Conservation (phyloP, 2,888 invertebrate genomes). For the Prostheceraeus crozeri region DNA sequence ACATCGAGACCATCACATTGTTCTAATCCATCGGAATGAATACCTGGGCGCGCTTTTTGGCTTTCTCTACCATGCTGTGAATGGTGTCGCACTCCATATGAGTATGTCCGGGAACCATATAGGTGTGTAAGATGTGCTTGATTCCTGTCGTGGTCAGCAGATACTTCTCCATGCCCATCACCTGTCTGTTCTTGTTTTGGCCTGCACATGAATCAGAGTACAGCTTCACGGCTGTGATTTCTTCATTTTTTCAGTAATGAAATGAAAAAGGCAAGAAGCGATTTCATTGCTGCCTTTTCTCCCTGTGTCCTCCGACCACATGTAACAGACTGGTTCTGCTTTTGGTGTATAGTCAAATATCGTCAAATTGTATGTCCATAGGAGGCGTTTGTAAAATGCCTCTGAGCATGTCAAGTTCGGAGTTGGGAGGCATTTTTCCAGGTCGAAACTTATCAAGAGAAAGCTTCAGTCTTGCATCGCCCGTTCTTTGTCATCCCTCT, state of each 20-base stretch:
- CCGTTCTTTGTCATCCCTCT: constrained; percentile 18
- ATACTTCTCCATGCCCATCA: constrained; percentile 23
- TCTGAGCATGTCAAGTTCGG: constrained; percentile 21
- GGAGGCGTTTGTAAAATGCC: constrained; percentile 6
- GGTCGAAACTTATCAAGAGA: constrained; percentile 4
- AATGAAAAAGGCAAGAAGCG: constrained; percentile 13
- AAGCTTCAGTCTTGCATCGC: constrained; percentile 9
- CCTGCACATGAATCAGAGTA: constrained; percentile 27
- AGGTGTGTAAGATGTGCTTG: constrained; percentile 10
- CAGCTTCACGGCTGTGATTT: neutral
- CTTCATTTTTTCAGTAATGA: constrained; percentile 8
- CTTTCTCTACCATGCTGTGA: constrained; percentile 24
- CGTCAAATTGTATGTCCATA: constrained; percentile 18
- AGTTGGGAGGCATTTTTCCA: constrained; percentile 28
- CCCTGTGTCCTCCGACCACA: neutral
- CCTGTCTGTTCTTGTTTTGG: constrained; percentile 25
- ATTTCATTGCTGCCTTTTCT: constrained; percentile 15
- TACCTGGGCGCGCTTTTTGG: constrained; percentile 14
- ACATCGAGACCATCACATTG: constrained; percentile 27
- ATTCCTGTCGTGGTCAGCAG: constrained; percentile 15
- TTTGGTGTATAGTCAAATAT: constrained; percentile 18
- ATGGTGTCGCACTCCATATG: constrained; percentile 19
- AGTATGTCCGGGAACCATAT: constrained; percentile 18
- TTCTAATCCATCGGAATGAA: constrained; percentile 6
- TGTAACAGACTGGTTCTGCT: constrained; percentile 1